Base-by-base conservation (phyloP, 2,797 vertebrate species). In the Scolopax bukidnonensis region DNA sequence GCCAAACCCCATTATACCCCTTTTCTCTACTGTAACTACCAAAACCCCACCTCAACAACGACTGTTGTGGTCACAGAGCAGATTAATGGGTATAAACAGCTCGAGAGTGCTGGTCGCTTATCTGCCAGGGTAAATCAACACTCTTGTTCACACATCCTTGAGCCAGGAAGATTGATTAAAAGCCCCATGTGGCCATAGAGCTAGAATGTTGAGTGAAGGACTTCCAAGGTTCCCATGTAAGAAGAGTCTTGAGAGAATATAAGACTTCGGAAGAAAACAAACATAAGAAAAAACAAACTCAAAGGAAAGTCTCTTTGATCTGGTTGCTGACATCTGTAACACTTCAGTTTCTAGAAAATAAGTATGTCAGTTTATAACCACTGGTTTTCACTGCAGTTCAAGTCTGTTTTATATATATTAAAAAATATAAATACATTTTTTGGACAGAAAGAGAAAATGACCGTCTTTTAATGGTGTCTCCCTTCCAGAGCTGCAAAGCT, bases 71-170 rank as follows among this genome's bases (percentile, higher is more conserved):
- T 75, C 70, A n/a, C 68, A 89, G 63, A 89, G 87, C 54, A 95
- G 89, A 90, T 93, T 95, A 95, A 78, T 3, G 33, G 91, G 63
- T 79, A 92, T 94, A 89, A 96, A 91, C 90, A 89, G 30, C 88
- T 87, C 40, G 45, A 91, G 92, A 91, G 92, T 64, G 65, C 81
- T 94, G 80, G 79, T 89, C 0, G 10, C 89, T 96, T 94, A 94
- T 95, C 94, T 96, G 89, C 76, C 87, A 78, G 87, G 57, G 71
- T 83, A 93, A 92, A 91, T 97, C 97, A 95, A 77, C 96, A 93
- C 95, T 93, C 82, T 90, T 13, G 6, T 96, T 96, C 94, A 92
- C 90, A 89, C 92, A 88, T 96, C 92, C 92, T 87, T 91, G 70
- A 92, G 87, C 27, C 51, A 78, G 90, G 67, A 73, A 92, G 95